Percentiles rank a stretch among this genome's conserved stretches.
Conservation (phyloP, 2,797 vertebrate genomes). For the Diceros bicornis region DNA sequence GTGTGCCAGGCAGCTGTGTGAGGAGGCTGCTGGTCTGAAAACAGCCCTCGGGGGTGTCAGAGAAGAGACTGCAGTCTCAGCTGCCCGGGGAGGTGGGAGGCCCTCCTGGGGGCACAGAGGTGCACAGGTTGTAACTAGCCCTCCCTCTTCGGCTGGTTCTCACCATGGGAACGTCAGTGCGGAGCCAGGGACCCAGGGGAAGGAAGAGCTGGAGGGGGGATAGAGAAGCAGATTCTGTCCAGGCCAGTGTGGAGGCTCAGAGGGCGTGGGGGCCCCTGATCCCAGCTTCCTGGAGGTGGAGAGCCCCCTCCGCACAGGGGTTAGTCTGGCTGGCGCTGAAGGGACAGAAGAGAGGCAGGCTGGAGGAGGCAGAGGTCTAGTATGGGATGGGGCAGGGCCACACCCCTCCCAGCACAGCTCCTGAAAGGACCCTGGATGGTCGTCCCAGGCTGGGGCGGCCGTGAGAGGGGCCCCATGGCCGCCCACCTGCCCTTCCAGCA, state of each 20-base stretch:
- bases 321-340: not conserved
- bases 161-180: rapidly evolving
- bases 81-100: not conserved
- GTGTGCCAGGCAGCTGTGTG: not conserved
- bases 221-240: not conserved
- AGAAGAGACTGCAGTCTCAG: not conserved
- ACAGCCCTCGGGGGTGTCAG: not conserved
- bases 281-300: not conserved
- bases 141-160: not conserved
- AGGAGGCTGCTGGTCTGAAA: rapidly evolving
- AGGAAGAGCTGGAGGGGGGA: not conserved
- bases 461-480: not conserved
- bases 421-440: not conserved
- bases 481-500: not conserved
- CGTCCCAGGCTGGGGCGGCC: not conserved
- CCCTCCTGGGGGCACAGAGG: not conserved
- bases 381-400: not conserved
- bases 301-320: not conserved
- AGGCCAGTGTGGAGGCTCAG: not conserved
- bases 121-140: no score
- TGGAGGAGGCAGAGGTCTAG: rapidly evolving
- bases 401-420: no score
- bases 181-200: not conserved
- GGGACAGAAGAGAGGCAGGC: not conserved
- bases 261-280: not conserved